These are phyloP conservation scores for Tinea trinotella DNA, from an alignment of 2,888 invertebrate species.

Conservation along the genomic window DNA sequence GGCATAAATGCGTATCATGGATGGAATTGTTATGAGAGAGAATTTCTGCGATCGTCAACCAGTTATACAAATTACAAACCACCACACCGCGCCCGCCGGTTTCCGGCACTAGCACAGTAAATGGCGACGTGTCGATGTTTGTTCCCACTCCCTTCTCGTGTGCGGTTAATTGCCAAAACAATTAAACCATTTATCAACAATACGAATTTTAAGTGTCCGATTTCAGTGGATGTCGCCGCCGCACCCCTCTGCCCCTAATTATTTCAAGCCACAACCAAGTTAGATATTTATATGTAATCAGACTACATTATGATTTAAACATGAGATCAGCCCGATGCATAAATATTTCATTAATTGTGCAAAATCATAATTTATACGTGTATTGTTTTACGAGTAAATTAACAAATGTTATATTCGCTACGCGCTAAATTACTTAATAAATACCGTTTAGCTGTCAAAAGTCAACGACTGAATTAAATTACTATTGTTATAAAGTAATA, in stretches of 20 bases:
- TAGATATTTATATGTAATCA: constrained; percentile 1
- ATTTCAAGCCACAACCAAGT: constrained; percentile 26
- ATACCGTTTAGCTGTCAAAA: constrained; percentile 6
- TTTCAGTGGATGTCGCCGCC: constrained; percentile 31
- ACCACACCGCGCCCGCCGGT: neutral
- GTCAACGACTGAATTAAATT: constrained; percentile 6
- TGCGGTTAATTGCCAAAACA: constrained; percentile 27
- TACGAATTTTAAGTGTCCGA: constrained; percentile 40
- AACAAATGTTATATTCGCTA: neutral
- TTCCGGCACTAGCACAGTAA: constrained; percentile 5
- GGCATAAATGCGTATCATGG: neutral
- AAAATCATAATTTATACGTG: neutral
- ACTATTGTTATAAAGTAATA: neutral
- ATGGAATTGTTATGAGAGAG: constrained; percentile 7
- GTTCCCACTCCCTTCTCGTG: constrained; percentile 23
- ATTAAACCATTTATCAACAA: constrained; percentile 34
- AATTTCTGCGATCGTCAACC: constrained; percentile 20
- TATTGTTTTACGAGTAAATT: neutral
- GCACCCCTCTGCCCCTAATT: constrained; percentile 33
- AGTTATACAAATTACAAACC: constrained; percentile 24
- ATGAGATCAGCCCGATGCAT: neutral
- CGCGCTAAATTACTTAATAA: neutral
- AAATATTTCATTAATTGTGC: neutral
- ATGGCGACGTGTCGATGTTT: constrained; percentile 23
- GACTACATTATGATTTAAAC: too few relatives aligned